phyloP scores from a whole-genome alignment of 2,113 vertebrate genomes.

The Pycnonotus jocosus region DNA sequence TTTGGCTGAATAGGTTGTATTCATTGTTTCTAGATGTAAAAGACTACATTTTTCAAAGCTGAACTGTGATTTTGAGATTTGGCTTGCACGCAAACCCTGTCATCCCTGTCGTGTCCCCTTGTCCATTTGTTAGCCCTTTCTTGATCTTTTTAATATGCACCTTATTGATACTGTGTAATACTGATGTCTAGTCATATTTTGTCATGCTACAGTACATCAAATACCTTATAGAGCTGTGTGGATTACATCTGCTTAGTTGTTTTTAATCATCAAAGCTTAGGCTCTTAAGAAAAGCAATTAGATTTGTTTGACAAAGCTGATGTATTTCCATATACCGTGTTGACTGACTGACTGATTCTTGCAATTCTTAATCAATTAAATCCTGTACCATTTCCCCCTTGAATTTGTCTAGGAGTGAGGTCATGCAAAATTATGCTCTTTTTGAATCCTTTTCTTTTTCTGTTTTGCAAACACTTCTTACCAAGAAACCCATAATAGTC shows the following conservation, averaged over 20 bases:
- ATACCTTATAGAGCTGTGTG: neutral
- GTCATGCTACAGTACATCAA: neutral
- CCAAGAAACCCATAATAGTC: neutral
- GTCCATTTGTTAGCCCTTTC: neutral
- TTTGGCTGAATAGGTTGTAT: neutral
- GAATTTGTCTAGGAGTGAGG: neutral
- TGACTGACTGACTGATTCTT: neutral
- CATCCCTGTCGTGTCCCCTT: rapidly evolving
- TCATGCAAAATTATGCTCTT: neutral
- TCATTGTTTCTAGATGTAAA: neutral
- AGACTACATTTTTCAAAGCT: neutral
- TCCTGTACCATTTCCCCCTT: neutral
- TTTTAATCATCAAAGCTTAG: neutral
- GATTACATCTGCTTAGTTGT: neutral
- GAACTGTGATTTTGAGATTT: neutral
- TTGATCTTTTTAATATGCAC: neutral
- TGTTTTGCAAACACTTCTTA: slow-evolving; percentile 32
- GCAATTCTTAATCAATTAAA: neutral
- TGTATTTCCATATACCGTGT: neutral
- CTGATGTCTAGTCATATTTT: neutral
- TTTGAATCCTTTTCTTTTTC: neutral
- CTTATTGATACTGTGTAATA: neutral
- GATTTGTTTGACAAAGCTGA: neutral
- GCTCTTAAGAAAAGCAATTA: neutral
- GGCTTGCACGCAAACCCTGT: neutral